A percentile compares a stretch with the other conserved stretches of the same genome.
phyloP scores from a whole-genome alignment of 2,113 vertebrate species.

The Epinephelus moara region DNA sequence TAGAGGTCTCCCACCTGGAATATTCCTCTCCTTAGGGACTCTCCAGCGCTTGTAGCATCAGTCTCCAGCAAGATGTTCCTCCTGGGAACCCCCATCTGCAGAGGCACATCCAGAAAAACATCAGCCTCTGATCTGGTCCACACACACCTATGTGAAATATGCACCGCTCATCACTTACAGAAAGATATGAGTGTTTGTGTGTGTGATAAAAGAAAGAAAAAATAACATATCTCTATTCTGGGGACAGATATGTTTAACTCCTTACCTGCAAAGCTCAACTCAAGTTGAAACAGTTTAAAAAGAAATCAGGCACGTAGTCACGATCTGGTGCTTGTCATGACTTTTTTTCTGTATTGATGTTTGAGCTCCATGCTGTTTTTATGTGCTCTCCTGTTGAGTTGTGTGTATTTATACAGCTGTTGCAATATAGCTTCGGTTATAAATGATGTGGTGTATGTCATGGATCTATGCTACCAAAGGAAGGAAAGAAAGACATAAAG shows the following conservation, averaged over 20 bases:
- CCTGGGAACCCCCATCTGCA: neutral
- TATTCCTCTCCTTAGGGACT: neutral
- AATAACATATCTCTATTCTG: too few relatives aligned
- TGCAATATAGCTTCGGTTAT: neutral
- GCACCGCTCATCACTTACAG: neutral
- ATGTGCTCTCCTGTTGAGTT: neutral
- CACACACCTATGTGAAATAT: neutral
- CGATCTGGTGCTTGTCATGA: too few relatives aligned
- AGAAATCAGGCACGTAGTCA: too few relatives aligned
- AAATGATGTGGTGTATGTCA: neutral
- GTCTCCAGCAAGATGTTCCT: neutral
- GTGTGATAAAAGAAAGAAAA: neutral
- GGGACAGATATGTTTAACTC: neutral
- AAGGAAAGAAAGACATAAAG: too few relatives aligned
- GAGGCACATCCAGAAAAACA: neutral
- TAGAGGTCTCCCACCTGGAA: slow-evolving; percentile 38
- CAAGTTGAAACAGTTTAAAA: too few relatives aligned
- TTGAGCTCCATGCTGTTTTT: neutral
- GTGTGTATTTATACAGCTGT: neutral
- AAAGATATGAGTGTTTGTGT: too few relatives aligned
- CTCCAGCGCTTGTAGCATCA: neutral
- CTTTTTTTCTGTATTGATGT: neutral
- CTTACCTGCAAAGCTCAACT: too few relatives aligned
- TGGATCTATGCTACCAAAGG: neutral
- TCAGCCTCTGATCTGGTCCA: neutral